These are phyloP conservation scores for Bombyx huttoni DNA, from an alignment of 2,888 invertebrate species.

Conservation along the genomic window DNA sequence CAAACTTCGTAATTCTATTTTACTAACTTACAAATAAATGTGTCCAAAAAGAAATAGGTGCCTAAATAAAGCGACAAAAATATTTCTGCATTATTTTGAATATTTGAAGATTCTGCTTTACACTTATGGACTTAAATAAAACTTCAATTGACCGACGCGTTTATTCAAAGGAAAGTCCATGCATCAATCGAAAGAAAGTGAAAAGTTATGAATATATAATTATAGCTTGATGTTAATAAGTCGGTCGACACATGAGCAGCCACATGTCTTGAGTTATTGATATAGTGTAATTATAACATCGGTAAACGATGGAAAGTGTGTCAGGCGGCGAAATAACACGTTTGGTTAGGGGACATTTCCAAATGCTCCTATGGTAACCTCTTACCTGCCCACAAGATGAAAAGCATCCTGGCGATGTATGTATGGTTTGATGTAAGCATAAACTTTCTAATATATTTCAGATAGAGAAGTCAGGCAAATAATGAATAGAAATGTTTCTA, in stretches of 20 bases:
- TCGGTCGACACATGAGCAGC: constrained; percentile 6
- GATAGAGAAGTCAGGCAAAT: too few species aligned
- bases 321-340: constrained; percentile 40
- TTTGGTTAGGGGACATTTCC: constrained; percentile 13
- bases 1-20: too few species aligned
- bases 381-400: neutral
- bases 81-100: too few species aligned
- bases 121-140: neutral
- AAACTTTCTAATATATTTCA: too few species aligned
- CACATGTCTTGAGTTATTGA: constrained; percentile 16
- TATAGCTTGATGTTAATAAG: constrained; percentile 8
- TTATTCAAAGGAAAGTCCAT: constrained; percentile 2
- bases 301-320: constrained; percentile 41
- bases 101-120: too few species aligned
- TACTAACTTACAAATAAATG: too few species aligned
- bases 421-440: too few species aligned
- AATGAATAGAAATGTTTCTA: too few species aligned
- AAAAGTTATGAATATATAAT: constrained; percentile 14
- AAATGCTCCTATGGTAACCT: neutral
- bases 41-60: too few species aligned
- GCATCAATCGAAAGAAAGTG: constrained; percentile 17
- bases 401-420: neutral
- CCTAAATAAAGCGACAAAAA: too few species aligned
- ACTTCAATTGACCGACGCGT: neutral
- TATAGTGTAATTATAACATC: constrained; percentile 39